Evolutionary conservation across 1,140 invertebrate species (phyloP).

Genomic region (Dysdera silvatica): DNA sequence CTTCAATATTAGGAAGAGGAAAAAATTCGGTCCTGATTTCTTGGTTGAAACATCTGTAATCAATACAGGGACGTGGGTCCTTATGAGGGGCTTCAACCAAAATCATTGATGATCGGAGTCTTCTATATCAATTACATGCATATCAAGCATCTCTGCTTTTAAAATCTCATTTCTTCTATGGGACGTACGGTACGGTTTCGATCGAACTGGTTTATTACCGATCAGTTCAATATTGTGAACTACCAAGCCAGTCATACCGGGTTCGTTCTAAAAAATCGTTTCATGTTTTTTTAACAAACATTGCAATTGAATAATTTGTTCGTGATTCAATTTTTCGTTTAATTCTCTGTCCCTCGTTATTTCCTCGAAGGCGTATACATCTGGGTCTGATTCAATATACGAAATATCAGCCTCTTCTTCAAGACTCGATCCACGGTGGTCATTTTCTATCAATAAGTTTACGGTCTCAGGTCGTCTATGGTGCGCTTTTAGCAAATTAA

Average conservation of each 20-base stretch:
- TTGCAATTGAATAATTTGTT: no score
- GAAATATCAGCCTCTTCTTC: no score
- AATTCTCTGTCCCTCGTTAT: no score
- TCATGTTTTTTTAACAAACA: no score
- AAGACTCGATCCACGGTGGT: no score
- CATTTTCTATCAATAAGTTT: no score
- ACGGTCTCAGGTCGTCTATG: no score
- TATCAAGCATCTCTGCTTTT: slow-evolving; percentile 12
- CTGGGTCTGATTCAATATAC: no score
- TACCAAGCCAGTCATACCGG: not conserved
- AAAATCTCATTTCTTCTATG: not conserved
- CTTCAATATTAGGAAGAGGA: slow-evolving; percentile 4
- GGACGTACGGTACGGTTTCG: not conserved
- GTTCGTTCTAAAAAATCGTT: slow-evolving; percentile 8
- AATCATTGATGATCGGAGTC: slow-evolving; percentile 10
- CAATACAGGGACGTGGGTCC: not conserved
- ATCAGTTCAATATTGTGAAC: not conserved
- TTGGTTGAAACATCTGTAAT: not conserved
- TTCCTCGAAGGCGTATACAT: no score
- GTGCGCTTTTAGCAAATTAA: no score
- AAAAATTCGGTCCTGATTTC: not conserved
- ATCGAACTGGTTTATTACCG: not conserved
- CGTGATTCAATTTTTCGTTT: no score
- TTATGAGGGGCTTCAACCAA: not conserved
- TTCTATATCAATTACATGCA: not conserved